Conservation (phyloP, 92 coral and sea anemone species). For the Siderastrea siderea region DNA sequence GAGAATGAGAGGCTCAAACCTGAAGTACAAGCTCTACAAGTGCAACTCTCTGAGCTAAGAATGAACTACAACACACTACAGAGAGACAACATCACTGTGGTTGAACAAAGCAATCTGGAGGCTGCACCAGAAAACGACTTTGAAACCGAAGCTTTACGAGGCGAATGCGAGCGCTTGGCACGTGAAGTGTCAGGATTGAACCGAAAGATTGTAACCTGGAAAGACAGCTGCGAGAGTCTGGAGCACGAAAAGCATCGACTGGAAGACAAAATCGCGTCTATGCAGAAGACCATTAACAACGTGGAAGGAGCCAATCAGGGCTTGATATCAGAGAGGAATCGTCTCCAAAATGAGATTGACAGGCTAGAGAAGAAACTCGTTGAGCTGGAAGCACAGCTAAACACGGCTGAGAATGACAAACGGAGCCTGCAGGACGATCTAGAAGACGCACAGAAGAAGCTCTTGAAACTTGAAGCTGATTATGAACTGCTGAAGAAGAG, state of each 20-base stretch:
- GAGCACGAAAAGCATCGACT: constrained; percentile 80
- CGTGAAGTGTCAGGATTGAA: constrained; percentile 83
- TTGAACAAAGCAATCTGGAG: constrained; percentile 65
- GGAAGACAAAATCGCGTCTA: constrained; percentile 65
- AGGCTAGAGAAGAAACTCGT: constrained; percentile 78
- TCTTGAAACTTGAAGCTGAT: constrained; percentile 88
- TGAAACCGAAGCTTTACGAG: constrained; percentile 82
- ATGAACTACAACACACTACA: constrained; percentile 63
- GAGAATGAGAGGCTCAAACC: constrained; percentile 90
- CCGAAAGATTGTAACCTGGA: constrained; percentile 76
- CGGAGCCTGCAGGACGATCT: constrained; percentile 59
- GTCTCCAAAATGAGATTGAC: constrained; percentile 83
- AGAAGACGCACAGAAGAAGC: constrained; percentile 81
- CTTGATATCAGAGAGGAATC: constrained; percentile 80
- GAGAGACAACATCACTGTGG: constrained; percentile 52
- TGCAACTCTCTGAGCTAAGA: constrained; percentile 81
- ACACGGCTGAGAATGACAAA: constrained; percentile 84
- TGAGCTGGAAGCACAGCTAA: constrained; percentile 87
- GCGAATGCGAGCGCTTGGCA: constrained; percentile 87
- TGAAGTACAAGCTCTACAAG: constrained; percentile 76
- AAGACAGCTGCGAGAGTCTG: constrained; percentile 77
- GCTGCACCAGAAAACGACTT: constrained; percentile 75
- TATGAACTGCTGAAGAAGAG: constrained; percentile 77
- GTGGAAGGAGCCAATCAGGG: constrained; percentile 76
- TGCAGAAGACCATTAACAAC: constrained; percentile 73